A percentile compares a stretch with the other conserved stretches of the same genome.
phyloP scores from a whole-genome alignment of 2,888 invertebrate genomes.

The Lasioglossum malachurum region DNA sequence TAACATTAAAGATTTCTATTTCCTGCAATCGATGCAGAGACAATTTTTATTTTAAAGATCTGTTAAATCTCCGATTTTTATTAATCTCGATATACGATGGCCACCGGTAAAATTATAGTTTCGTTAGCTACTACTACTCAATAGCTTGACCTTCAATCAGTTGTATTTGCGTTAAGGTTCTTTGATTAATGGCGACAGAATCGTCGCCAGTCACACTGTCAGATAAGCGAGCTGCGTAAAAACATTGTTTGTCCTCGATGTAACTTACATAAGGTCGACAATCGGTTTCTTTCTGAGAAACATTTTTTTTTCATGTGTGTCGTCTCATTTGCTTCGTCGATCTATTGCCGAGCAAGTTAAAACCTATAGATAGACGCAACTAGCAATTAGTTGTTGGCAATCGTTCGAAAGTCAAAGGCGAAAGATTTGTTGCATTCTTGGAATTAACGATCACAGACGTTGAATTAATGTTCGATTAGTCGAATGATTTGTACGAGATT shows the following conservation, averaged over 20 bases:
- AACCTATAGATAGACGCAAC: constrained; percentile 13
- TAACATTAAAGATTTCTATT: no score
- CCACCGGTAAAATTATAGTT: not conserved
- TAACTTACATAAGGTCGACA: not conserved
- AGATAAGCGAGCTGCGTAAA: not conserved
- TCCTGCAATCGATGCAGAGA: no score
- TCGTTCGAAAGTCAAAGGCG: constrained; percentile 11
- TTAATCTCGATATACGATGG: not conserved
- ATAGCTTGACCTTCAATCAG: not conserved
- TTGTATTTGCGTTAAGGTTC: not conserved
- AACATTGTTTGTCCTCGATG: not conserved
- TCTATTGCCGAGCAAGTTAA: constrained; percentile 23
- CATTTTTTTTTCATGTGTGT: not conserved
- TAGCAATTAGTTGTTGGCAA: constrained; percentile 48
- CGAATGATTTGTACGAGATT: constrained; percentile 39
- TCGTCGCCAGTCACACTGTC: not conserved
- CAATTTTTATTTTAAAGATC: no score
- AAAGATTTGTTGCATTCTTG: constrained; percentile 29
- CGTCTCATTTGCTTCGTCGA: not conserved
- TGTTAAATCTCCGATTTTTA: no score
- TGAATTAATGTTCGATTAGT: constrained; percentile 57
- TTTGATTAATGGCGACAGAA: not conserved
- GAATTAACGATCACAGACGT: constrained; percentile 21
- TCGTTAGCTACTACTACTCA: not conserved
- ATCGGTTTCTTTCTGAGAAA: not conserved